Evolutionary conservation across 2,888 invertebrate genomes (phyloP), one percentile per base, ranked within the genome.

Genomic region (Volucella inanis): DNA sequence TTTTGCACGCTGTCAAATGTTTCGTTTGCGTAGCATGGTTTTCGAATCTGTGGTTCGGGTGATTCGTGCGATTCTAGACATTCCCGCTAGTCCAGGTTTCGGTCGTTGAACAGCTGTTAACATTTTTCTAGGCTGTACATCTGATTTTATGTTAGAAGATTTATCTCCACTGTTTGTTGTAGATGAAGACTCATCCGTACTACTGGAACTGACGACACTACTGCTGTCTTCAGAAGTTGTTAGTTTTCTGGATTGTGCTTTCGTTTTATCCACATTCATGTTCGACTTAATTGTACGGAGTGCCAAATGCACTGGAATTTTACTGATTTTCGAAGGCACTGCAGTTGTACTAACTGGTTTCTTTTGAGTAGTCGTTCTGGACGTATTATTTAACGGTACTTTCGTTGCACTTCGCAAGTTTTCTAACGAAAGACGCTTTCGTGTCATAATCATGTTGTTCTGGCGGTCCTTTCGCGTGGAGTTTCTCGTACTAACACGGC

Each of bases 371-470:
- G 61, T 11, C 22, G 43, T 4, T 31, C n/a, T 43, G 49, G 65
- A 15, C 57, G 12, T 59, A 14, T 0, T 14, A 12, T 31, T 54
- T 39, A 22, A 0, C n/a, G 22, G n/a, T 62, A 57, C 50, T 70
- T 68, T 74, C 80, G 78, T 72, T 88, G 82, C 88, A 78, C 68
- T 68, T 49, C n/a, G 61, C 10, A 62, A 52, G 1, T 9, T 55
- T 57, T 90, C 90, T 41, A 89, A 87, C n/a, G 90, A 90, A 72
- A 89, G 55, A 8, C 91, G 89, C 50, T 90, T 90, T 11, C 90
- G 89, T 45, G 90, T 90, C 89, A 90, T 89, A 50, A 89, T 88
- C 83, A 87, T 88, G 61, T 72, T 64, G 9, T 52, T 88, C 14
- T 89, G 87, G 0, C 88, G 85, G 72, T 88, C 83, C 43, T 86